phyloP scores from a whole-genome alignment of 2,113 vertebrate genomes.

The Tinamus guttatus region DNA sequence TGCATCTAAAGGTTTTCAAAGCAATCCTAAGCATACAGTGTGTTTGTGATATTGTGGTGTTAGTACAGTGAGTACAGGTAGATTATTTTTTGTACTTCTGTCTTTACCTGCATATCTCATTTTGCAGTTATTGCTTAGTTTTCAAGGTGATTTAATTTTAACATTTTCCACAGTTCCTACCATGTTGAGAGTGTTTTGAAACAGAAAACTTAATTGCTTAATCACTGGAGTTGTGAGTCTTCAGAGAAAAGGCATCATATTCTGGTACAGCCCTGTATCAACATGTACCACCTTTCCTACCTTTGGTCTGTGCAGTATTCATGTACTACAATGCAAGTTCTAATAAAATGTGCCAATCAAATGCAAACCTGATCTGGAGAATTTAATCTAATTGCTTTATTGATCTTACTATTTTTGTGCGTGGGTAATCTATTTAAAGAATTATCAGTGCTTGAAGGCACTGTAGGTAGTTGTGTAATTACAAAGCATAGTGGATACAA shows the following conservation, averaged over 20 bases:
- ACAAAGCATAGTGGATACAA: neutral
- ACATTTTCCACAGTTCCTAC: neutral
- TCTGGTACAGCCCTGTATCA: neutral
- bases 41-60: neutral
- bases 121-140: neutral
- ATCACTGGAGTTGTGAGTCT: neutral
- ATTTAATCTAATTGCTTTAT: neutral
- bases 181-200: neutral
- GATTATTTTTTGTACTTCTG: neutral
- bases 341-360: neutral
- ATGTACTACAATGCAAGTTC: neutral
- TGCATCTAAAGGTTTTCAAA: neutral
- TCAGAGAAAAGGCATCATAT: neutral
- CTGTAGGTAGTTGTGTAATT: neutral
- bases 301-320: neutral
- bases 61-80: neutral
- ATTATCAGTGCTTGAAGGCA: neutral
- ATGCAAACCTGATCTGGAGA: neutral
- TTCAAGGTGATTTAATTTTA: neutral
- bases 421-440: neutral
- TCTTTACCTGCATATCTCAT: neutral
- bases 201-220: neutral
- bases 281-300: fast-evolving
- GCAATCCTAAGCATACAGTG: neutral
- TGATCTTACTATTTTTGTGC: neutral